These are phyloP conservation scores for Bostrychus sinensis DNA, from an alignment of 2,113 vertebrate genomes.

Conservation along the genomic window DNA sequence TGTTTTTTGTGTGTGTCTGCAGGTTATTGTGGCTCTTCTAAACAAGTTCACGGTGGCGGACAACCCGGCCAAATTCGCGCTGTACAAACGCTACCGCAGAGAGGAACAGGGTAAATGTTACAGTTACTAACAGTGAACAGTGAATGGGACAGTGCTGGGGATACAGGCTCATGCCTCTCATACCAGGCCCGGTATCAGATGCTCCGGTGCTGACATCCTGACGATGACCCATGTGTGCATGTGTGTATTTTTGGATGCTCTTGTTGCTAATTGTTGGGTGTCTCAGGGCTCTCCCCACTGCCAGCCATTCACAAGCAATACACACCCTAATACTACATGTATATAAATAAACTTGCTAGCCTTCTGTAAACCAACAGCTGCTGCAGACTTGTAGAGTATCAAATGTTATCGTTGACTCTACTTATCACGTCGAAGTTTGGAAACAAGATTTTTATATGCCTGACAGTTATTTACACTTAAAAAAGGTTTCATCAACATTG, in stretches of 20 bases:
- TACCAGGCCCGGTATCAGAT: conserved; percentile 22
- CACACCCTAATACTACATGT: conserved; percentile 38
- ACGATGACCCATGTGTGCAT: conserved; percentile 15
- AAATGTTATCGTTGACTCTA: conserved; percentile 16
- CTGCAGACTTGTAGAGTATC: conserved; percentile 11
- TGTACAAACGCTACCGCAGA: conserved; percentile 91
- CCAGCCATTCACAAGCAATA: conserved; percentile 33
- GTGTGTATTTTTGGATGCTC: conserved; percentile 28
- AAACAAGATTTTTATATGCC: neutral
- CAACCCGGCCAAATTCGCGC: conserved; percentile 95
- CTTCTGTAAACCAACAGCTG: conserved; percentile 53
- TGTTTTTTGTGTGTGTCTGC: conserved; percentile 35
- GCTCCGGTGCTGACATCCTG: conserved; percentile 15
- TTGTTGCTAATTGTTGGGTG: conserved; percentile 21
- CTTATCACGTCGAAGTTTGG: conserved; percentile 2
- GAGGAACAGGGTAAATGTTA: conserved; percentile 90
- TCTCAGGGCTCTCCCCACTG: conserved; percentile 47
- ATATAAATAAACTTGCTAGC: conserved; percentile 15
- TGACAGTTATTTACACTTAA: neutral
- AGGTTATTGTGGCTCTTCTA: conserved; percentile 94
- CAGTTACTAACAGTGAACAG: neutral
- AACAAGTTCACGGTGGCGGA: conserved; percentile 91
- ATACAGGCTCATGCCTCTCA: conserved; percentile 34
- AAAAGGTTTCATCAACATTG: neutral
- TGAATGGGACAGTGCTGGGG: conserved; percentile 5